These are phyloP conservation scores for Marmota monax DNA, from an alignment of 2,113 vertebrate species.

Conservation along the genomic window DNA sequence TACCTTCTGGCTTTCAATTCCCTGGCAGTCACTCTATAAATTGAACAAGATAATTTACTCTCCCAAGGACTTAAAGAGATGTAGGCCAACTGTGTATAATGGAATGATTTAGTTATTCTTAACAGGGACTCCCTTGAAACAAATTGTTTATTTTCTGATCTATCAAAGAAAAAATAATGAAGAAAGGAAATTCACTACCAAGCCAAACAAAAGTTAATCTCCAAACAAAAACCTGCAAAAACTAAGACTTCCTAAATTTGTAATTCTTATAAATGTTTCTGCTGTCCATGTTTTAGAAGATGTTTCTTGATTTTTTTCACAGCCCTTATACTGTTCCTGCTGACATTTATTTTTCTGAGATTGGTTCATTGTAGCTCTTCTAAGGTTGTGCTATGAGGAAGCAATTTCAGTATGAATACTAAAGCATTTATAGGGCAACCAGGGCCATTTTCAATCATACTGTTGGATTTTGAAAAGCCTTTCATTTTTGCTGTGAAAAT, in stretches of 20 bases:
- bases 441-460: not conserved
- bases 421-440: not conserved
- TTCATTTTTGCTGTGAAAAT: slow-evolving; percentile 62
- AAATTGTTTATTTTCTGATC: slow-evolving; percentile 3
- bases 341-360: slow-evolving; percentile 10
- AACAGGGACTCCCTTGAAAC: not conserved
- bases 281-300: not conserved
- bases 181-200: not conserved
- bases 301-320: slow-evolving; percentile 19
- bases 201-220: not conserved
- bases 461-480: slow-evolving; percentile 22
- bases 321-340: not conserved
- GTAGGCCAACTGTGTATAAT: not conserved
- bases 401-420: not conserved
- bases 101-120: slow-evolving; percentile 2
- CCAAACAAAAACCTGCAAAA: not conserved
- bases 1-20: not conserved
- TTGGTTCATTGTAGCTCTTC: not conserved
- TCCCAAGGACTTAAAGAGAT: not conserved
- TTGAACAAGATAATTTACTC: not conserved
- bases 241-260: not conserved
- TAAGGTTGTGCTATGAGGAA: not conserved
- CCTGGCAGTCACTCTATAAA: slow-evolving; percentile 31
- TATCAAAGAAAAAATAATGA: not conserved
- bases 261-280: not conserved